Percentiles rank a stretch among this genome's conserved stretches.
Evolutionary conservation across 2,797 vertebrate genomes (phyloP).

Genomic region (Epinephelus coioides): DNA sequence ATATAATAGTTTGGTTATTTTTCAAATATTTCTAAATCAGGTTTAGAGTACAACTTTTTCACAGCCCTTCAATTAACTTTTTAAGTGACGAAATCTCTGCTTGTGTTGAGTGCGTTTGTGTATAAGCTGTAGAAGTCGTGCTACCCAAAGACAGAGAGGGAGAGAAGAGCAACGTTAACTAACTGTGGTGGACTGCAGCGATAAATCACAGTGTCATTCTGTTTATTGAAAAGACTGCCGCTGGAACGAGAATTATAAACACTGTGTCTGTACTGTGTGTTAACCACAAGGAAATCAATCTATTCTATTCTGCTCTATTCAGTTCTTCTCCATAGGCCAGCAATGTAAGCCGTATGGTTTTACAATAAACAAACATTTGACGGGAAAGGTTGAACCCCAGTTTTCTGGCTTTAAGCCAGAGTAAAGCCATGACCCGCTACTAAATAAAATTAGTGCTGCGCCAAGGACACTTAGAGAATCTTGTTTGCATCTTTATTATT

Average conservation of each 20-base stretch:
- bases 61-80: background rate
- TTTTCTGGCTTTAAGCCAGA: slow-evolving; percentile 37
- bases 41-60: background rate
- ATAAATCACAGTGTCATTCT: slow-evolving; percentile 77
- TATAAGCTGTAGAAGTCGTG: slow-evolving; percentile 9
- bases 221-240: slow-evolving; percentile 81
- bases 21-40: background rate
- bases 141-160: slow-evolving; percentile 51
- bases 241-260: slow-evolving; percentile 79
- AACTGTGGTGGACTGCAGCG: slow-evolving; percentile 42
- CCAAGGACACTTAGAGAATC: background rate
- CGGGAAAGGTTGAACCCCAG: slow-evolving; percentile 19
- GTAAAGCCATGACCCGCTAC: slow-evolving; percentile 4
- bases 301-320: slow-evolving; percentile 47
- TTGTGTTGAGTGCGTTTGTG: slow-evolving; percentile 13
- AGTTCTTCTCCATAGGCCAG: slow-evolving; percentile 43
- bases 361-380: slow-evolving; percentile 59
- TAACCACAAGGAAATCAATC: slow-evolving; percentile 67
- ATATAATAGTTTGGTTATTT: background rate
- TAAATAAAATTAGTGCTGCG: slow-evolving; percentile 10
- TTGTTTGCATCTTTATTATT: background rate
- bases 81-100: background rate
- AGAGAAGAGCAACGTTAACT: slow-evolving; percentile 59
- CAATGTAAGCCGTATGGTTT: slow-evolving; percentile 44
- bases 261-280: slow-evolving; percentile 66